Percentiles rank a stretch among this genome's conserved stretches.
These are phyloP conservation scores for Urocitellus parryii DNA, from an alignment of 2,113 vertebrate species.

Conservation along the genomic window DNA sequence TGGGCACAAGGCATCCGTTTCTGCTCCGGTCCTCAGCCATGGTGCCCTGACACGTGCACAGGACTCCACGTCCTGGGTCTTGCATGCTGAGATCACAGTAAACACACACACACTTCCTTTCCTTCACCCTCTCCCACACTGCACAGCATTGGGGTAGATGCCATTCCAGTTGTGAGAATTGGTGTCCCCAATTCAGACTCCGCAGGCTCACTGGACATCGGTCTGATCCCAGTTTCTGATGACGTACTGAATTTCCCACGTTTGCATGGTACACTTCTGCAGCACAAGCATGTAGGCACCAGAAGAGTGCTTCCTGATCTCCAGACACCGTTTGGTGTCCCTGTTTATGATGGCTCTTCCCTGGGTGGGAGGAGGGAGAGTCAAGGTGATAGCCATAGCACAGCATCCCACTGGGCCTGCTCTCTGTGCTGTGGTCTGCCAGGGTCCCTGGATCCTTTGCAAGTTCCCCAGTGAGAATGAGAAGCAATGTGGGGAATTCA, in stretches of 20 bases:
- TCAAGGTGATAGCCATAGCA: background rate
- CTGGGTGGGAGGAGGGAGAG: conserved; percentile 55
- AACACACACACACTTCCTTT: conserved; percentile 7
- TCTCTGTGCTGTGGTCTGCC: background rate
- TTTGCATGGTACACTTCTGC: conserved; percentile 58
- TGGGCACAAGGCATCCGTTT: background rate
- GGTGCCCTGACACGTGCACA: background rate
- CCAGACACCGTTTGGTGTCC: conserved; percentile 71
- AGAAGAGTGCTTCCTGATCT: conserved; percentile 3
- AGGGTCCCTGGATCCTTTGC: background rate
- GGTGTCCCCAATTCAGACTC: background rate
- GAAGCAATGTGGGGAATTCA: background rate
- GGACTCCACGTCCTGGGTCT: background rate
- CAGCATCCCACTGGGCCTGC: fast-evolving
- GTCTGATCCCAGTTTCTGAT: conserved; percentile 40
- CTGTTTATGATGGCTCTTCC: conserved; percentile 64
- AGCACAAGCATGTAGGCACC: conserved; percentile 27
- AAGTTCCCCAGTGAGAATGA: background rate
- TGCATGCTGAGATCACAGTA: background rate
- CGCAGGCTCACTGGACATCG: background rate
- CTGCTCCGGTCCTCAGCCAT: background rate
- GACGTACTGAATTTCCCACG: conserved; percentile 70
- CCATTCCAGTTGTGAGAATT: background rate
- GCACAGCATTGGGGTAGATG: background rate
- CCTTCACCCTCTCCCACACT: background rate